Percentiles rank a stretch among this genome's conserved stretches.
phyloP scores from a whole-genome alignment of 2,888 invertebrate species.

The Trichogramma dendrolimi region DNA sequence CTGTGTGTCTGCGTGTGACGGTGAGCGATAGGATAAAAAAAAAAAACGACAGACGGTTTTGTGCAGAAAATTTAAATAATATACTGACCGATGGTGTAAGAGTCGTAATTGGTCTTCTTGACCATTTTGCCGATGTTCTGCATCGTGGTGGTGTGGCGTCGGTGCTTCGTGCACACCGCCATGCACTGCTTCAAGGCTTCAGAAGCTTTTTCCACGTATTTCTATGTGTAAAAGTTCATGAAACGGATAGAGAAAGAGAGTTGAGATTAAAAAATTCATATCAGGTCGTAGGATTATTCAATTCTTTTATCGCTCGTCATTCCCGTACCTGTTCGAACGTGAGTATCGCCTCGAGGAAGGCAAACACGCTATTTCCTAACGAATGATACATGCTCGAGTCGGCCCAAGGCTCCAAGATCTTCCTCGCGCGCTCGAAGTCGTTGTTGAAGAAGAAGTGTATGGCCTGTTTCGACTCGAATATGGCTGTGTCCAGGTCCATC shows the following conservation, averaged over 20 bases:
- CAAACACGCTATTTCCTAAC: conserved; percentile 80
- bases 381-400: conserved; percentile 87
- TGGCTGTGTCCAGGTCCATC: conserved; percentile 66
- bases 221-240: conserved; percentile 37
- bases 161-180: conserved; percentile 69
- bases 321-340: conserved; percentile 72
- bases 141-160: conserved; percentile 68
- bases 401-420: conserved; percentile 76
- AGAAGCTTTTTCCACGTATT: conserved; percentile 70
- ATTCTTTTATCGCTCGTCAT: not conserved
- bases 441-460: conserved; percentile 91
- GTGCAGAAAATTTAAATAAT: conserved; percentile 1
- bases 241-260: not conserved
- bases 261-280: conserved; percentile 7
- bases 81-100: conserved; percentile 62
- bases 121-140: conserved; percentile 80
- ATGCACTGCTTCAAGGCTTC: conserved; percentile 73
- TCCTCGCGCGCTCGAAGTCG: conserved; percentile 76
- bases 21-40: too few relatives aligned
- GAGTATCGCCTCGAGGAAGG: conserved; percentile 87
- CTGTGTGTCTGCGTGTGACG: conserved; percentile 22
- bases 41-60: conserved; percentile 1
- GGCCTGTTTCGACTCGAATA: conserved; percentile 74
- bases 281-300: conserved; percentile 4
- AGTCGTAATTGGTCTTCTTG: conserved; percentile 71